Percentiles rank a stretch among this genome's conserved stretches.
Evolutionary conservation across 2,113 vertebrate species (phyloP).

Genomic region (Gila orcuttii): DNA sequence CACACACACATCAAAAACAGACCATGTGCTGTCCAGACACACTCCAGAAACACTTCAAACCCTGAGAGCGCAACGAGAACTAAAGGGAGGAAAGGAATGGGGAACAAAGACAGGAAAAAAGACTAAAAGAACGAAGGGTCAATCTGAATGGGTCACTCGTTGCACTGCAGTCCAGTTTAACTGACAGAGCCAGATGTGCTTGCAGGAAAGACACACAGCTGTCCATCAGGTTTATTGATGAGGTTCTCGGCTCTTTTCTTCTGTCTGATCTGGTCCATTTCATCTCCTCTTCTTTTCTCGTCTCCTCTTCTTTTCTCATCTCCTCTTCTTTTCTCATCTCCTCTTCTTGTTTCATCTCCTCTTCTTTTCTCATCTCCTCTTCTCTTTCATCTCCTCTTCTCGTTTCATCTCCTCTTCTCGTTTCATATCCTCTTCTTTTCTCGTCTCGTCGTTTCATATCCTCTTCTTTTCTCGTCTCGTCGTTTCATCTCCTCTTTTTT

Average conservation of each 20-base stretch:
- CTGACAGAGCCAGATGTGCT: slow-evolving; percentile 27
- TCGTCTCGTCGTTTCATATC: no score
- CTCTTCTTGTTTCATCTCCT: background rate
- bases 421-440: no score
- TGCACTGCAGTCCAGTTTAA: background rate
- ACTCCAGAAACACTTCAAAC: slow-evolving; percentile 35
- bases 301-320: no score
- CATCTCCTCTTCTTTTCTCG: no score
- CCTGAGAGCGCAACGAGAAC: background rate
- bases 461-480: no score
- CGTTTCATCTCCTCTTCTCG: no score
- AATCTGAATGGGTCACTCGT: slow-evolving; percentile 9
- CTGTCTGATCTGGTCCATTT: background rate
- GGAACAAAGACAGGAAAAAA: background rate
- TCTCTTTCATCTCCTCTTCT: background rate
- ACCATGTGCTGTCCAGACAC: slow-evolving; percentile 56
- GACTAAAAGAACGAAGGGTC: background rate
- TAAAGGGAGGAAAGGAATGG: slow-evolving; percentile 10
- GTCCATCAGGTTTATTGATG: slow-evolving; percentile 1
- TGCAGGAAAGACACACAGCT: slow-evolving; percentile 3
- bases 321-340: background rate
- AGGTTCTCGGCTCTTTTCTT: background rate
- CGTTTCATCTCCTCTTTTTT: background rate
- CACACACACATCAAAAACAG: slow-evolving; percentile 44
- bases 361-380: background rate